Evolutionary conservation across 2,888 invertebrate genomes (phyloP), one percentile per base, ranked within the genome.

Genomic region (Nasonovia ribisnigri): DNA sequence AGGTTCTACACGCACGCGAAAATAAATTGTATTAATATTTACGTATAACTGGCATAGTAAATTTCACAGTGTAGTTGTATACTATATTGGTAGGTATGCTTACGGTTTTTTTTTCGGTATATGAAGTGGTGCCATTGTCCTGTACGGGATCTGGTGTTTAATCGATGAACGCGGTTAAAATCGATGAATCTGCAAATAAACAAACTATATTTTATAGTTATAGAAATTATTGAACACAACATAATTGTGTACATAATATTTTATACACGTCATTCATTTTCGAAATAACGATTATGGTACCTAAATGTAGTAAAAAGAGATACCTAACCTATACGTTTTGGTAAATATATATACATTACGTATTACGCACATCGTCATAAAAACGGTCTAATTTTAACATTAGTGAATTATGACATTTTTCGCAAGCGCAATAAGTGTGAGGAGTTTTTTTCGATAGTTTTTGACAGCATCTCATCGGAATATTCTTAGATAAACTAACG

Each of bases 21-120:
- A 86, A 91, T 43, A 1, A 42, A 46, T 84, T 43, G n/a, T 4
- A 57, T 42, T 60, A 57, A 89, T 89, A 60, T n/a, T 43, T 84
- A 29, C 11, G 26, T 43, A 84, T 13, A n/a, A 20, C 36, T 36
- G 36, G 6, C 36, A 16, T 10, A 77, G 20, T 20, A 20, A 77
- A 77, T 77, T 77, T 36, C 77, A 20, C 6, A 36, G 36, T 20
- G 36, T 36, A 36, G n/a, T 51, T n/a, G 46, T n/a, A 48, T 36
- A 60, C 4, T 43, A 54, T n/a, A 48, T 29, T 43, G 42, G n/a
- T 26, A 29, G 29, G 3, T 51, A 26, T 92, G 48, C 60, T 92
- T 92, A 92, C 92, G 92, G 92, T 92, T 87, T 92, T 29, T 87
- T 92, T 92, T 87, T 92, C 29, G 26, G 20, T 0, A 92, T n/a